Base-by-base conservation (phyloP, 2,888 invertebrate genomes). In the Acrobasis consociella region DNA sequence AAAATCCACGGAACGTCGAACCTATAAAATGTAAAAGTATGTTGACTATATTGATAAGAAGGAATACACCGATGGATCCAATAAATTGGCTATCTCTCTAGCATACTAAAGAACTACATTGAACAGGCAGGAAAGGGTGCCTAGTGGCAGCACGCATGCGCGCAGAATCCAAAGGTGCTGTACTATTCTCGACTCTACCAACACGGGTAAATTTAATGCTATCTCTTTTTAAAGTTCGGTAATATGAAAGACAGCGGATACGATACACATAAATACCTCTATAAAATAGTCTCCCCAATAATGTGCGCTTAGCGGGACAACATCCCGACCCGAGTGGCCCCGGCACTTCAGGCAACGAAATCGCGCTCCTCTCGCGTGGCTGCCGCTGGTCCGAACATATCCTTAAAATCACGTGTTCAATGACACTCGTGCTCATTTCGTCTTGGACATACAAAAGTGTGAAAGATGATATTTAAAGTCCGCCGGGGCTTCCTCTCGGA, bases 161-260 rank as follows among this genome's bases (percentile, higher is more conserved):
- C 78, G 76, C 89, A 88, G 87, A 82, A 72, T 88, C 89, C 78
- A 69, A 65, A 70, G 67, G 72, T 68, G 67, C 67, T 74, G 71
- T 72, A 22, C 49, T 49, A 49, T 62, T 62, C 49, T 49, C 50
- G 49, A 50, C 59, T 60, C 42, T 60, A 50, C 38, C 22, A 38
- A 49, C 50, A 15, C 50, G 50, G 37, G 59, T n/a, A 46, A 49
- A 15, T 31, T 39, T 55, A 46, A 49, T 37, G 62, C 53, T 62
- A n/a, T 62, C 62, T 56, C 53, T 53, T 15, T 46, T 55, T 38
- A 49, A 37, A 49, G 22, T 17, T 17, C 42, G 42, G 13, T 42
- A 11, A 42, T 46, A 42, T 17, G 13, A 56, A 56, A 56, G 56
- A 56, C 56, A 42, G 56, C 17, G 22, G 17, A 55, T 55, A 17